Evolutionary conservation across 2,797 vertebrate genomes (phyloP).

Genomic region (Carduelis carduelis): DNA sequence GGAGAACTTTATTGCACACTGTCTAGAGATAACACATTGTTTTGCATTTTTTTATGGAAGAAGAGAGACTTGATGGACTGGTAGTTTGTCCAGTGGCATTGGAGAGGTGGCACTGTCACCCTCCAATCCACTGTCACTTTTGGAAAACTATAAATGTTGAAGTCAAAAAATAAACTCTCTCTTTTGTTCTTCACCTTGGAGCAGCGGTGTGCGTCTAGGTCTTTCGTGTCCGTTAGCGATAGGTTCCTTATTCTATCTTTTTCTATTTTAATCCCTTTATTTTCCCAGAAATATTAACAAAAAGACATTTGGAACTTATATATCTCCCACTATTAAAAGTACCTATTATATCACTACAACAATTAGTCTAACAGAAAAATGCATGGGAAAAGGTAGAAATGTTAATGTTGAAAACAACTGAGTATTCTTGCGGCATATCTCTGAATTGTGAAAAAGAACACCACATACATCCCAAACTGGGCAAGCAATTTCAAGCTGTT

Average conservation of each 20-base stretch:
- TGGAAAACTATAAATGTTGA: no score
- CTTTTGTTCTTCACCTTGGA: no score
- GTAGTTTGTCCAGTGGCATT: no score
- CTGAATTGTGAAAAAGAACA: not conserved
- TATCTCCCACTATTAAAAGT: not conserved
- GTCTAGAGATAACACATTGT: no score
- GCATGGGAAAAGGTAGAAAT: not conserved
- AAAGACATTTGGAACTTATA: not conserved
- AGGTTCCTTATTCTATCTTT: not conserved
- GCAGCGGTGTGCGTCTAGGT: no score
- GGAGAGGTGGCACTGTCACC: no score
- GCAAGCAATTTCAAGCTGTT: not conserved
- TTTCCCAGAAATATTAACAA: not conserved
- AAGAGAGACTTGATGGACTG: no score
- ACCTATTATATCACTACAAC: not conserved
- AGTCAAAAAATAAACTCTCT: no score
- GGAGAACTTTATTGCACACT: no score
- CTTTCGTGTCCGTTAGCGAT: no score
- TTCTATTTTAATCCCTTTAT: not conserved
- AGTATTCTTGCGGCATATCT: conserved; percentile 10
- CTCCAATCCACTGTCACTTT: no score
- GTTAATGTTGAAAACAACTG: not conserved
- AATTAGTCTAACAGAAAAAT: conserved; percentile 16
- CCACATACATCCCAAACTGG: not conserved
- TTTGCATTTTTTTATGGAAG: no score